Percentiles rank a stretch among this genome's conserved stretches.
These are phyloP conservation scores for Okamejei kenojei DNA, from an alignment of 2,797 vertebrate genomes.

Conservation along the genomic window DNA sequence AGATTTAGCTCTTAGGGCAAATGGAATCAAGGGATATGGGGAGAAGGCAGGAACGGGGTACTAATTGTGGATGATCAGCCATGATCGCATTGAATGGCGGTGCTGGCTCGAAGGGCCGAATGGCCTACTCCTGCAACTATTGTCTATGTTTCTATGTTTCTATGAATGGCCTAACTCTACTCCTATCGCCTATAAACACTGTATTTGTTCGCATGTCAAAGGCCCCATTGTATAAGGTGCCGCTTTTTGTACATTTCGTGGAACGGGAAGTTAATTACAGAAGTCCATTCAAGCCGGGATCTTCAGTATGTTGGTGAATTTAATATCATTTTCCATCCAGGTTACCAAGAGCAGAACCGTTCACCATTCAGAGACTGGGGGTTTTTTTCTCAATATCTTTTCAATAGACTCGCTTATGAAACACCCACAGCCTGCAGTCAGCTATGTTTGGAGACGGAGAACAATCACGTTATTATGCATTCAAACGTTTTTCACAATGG, in stretches of 20 bases:
- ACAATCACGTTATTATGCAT: constrained; percentile 10
- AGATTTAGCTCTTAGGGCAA: too few species aligned
- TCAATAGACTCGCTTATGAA: neutral
- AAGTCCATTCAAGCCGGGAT: neutral
- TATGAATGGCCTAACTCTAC: too few species aligned
- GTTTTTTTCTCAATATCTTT: neutral
- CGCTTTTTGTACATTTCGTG: neutral
- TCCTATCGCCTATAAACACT: too few species aligned
- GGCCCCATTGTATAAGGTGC: neutral
- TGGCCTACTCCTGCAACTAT: too few species aligned
- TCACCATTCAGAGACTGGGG: neutral
- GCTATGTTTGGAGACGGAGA: neutral
- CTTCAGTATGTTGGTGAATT: neutral
- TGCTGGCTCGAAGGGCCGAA: too few species aligned
- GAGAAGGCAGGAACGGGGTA: too few species aligned
- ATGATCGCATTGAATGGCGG: too few species aligned
- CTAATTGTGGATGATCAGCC: too few species aligned
- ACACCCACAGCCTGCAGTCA: neutral
- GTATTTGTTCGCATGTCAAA: neutral
- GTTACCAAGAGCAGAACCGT: neutral
- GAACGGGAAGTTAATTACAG: neutral
- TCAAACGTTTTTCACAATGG: neutral
- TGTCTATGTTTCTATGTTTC: too few species aligned
- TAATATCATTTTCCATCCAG: neutral
- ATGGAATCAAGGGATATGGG: too few species aligned